Evolutionary conservation across 2,113 vertebrate species (phyloP), one percentile per base, ranked within the genome.

Genomic region (Pungitius pungitius): DNA sequence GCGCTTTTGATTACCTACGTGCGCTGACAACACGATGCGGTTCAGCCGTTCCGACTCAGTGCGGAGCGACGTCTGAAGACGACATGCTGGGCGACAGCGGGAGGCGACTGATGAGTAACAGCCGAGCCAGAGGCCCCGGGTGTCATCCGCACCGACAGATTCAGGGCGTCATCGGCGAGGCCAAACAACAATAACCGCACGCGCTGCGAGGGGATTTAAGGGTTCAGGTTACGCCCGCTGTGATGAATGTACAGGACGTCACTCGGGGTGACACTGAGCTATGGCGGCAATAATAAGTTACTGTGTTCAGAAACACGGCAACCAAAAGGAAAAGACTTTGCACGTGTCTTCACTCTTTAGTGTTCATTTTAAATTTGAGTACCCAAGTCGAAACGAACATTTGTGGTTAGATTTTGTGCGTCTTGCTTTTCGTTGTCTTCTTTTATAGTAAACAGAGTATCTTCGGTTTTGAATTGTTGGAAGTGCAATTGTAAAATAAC

Each of bases 101-200:
- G 70, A 61, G 68, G 74, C 49, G 40, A 56, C 56, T 57, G 80
- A 83, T 85, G 82, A 81, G 80, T 79, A 87, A 82, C 62, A 61
- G 73, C 71, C 60, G 60, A 75, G 66, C 65, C 67, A 69, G 82
- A 85, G 78, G 82, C 80, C 63, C 63, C 58, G 0, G 71, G 27
- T 43, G 68, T 85, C 81, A 87, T 89, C 69, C 6, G 71, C 67
- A 27, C 37, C 84, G 87, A 89, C 87, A 87, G 85, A 89, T 89
- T 76, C 73, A 78, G 83, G 83, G 63, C 83, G 26, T 11, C 51
- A 51, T 80, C 74, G 60, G 69, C 42, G 27, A 56, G 13, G 66
- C 70, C 42, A 27, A 76, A 80, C 77, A 75, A 66, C 66, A 83
- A 51, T 30, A 81, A 81, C 14, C 7, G 27, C 62, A 52, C 24